Percentiles rank a stretch among this genome's conserved stretches.
Evolutionary conservation across 2,113 vertebrate species (phyloP).

Genomic region (Bufo bufo): DNA sequence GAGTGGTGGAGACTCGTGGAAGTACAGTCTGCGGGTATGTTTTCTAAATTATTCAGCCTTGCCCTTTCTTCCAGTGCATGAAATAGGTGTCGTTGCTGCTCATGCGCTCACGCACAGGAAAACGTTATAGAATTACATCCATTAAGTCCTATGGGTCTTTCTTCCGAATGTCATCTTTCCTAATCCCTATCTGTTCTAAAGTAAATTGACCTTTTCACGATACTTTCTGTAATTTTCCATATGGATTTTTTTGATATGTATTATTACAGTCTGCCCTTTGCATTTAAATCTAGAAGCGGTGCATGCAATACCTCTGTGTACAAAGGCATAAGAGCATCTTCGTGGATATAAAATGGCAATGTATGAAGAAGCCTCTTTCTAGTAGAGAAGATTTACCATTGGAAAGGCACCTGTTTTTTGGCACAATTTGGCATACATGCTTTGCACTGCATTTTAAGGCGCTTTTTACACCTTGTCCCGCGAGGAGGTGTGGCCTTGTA

Average conservation of each 20-base stretch:
- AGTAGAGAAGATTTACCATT: neutral
- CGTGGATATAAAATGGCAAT: neutral
- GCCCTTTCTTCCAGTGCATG: constrained; percentile 44
- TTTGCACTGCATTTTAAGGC: too few species aligned
- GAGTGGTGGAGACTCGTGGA: constrained; percentile 97
- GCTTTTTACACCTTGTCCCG: too few species aligned
- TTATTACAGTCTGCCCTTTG: constrained; percentile 13
- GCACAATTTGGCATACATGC: too few species aligned
- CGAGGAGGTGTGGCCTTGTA: too few species aligned
- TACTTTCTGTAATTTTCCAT: constrained; percentile 17
- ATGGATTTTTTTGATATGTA: constrained; percentile 37
- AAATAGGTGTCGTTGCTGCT: constrained; percentile 34
- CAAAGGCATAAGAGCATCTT: neutral
- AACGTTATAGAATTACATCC: constrained; percentile 38
- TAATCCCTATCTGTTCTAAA: neutral
- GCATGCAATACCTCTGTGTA: neutral
- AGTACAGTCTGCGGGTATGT: constrained; percentile 95
- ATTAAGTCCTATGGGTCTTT: constrained; percentile 33
- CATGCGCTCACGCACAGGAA: neutral
- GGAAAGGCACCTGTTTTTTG: too few species aligned
- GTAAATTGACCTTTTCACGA: constrained; percentile 15
- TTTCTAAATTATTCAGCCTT: constrained; percentile 40
- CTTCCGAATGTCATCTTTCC: constrained; percentile 29
- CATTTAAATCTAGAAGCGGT: neutral
- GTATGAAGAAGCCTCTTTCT: neutral